Evolutionary conservation across 2,888 invertebrate species (phyloP), one percentile per base, ranked within the genome.

Genomic region (Rhagophthalmus giganteus): DNA sequence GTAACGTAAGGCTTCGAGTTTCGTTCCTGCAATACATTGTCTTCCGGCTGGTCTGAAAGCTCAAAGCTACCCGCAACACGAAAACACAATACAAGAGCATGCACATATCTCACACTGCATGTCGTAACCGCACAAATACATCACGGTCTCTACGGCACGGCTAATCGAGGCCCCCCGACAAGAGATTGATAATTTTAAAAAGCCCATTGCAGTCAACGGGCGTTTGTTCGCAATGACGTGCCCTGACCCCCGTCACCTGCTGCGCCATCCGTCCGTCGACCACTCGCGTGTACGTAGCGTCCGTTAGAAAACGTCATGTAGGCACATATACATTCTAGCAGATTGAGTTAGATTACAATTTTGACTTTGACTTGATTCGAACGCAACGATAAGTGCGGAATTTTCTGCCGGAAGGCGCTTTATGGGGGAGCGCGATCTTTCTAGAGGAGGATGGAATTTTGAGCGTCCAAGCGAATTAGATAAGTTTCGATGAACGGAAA

Each of bases 91-190:
- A 49, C 56, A 45, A 50, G 51, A 48, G 51, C 53, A 51, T 40
- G 55, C 55, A 58, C 56, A 61, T 63, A 61, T 63, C 63, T 62
- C 62, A 61, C 63, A 55, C 59, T 57, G 62, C 62, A 63, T 63
- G 63, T 61, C 55, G 59, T 59, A 62, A 63, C 59, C 55, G 62
- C 56, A 48, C 53, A 60, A 59, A 63, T 63, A 60, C 61, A 63
- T 63, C 61, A 61, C 55, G 57, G 59, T 63, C 62, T 61, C 34
- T 59, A 58, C 60, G 59, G 61, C 58, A 61, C 58, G 60, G 58
- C 62, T 64, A 64, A 62, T 64, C 62, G 61, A 40, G 64, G 55
- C 62, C 64, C 64, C 64, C 64, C 60, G 64, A 64, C 60, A 61
- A 45, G 63, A 61, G 50, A 54, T 54, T 54, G 54, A 54, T 54